phyloP scores from a whole-genome alignment of 2,888 invertebrate species.

The Scaptomyza reducta region DNA sequence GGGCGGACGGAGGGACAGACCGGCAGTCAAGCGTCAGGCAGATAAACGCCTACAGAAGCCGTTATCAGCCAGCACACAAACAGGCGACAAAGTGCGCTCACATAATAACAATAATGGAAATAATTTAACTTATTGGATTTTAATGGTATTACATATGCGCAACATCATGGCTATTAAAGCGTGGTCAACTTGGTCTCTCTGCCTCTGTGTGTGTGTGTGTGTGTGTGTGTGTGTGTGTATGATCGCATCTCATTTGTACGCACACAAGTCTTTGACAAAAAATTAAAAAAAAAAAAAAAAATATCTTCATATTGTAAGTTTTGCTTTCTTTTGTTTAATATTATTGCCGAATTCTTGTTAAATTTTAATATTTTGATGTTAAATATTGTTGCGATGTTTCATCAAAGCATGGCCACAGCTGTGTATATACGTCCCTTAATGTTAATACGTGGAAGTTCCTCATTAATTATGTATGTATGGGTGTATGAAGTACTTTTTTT shows the following conservation, averaged over 20 bases:
- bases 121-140: constrained; percentile 83
- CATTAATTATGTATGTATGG: constrained; percentile 31
- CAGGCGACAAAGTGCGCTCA: constrained; percentile 64
- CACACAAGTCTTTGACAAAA: neutral
- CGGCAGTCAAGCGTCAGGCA: constrained; percentile 10
- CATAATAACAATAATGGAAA: constrained; percentile 80
- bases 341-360: neutral
- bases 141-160: constrained; percentile 82
- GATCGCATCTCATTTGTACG: neutral
- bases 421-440: constrained; percentile 52
- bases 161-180: constrained; percentile 74
- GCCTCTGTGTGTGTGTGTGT: neutral
- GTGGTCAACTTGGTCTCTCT: constrained; percentile 58
- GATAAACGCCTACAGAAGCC: constrained; percentile 59
- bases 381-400: no score
- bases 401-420: constrained; percentile 48
- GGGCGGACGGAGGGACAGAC: no score
- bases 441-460: constrained; percentile 53
- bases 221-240: neutral
- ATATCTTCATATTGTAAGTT: no score
- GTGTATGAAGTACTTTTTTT: neutral
- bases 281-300: no score
- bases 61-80: constrained; percentile 53
- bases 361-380: neutral
- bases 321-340: neutral